Evolutionary conservation across 1,140 invertebrate genomes (phyloP).

Genomic region (Pinna nobilis): DNA sequence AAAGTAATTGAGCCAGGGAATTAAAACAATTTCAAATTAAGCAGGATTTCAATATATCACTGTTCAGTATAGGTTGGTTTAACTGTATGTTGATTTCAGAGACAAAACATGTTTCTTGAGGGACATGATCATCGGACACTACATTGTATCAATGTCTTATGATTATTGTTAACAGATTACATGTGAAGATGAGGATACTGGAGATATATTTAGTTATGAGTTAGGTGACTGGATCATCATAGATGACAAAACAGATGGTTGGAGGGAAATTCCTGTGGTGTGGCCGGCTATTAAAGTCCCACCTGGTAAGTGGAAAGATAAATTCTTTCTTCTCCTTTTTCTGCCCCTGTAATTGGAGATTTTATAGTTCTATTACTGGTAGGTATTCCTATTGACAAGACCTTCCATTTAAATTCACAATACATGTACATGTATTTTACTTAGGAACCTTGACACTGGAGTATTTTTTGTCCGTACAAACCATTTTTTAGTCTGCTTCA

Average conservation of each 20-base stretch:
- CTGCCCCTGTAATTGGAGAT: too few relatives aligned
- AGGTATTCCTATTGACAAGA: too few relatives aligned
- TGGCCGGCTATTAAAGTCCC: constrained; percentile 61
- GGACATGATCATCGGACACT: not conserved
- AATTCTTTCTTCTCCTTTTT: too few relatives aligned
- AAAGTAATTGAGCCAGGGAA: constrained; percentile 45
- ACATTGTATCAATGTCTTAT: not conserved
- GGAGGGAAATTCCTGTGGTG: constrained; percentile 62
- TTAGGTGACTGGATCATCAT: constrained; percentile 50
- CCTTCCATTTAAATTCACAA: too few relatives aligned
- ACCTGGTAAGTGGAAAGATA: not conserved
- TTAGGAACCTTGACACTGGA: too few relatives aligned
- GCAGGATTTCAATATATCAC: constrained; percentile 36
- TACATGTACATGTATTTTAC: too few relatives aligned
- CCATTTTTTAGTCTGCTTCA: too few relatives aligned
- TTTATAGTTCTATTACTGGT: too few relatives aligned
- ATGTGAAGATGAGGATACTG: constrained; percentile 58
- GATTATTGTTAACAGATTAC: constrained; percentile 39
- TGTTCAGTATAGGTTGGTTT: not conserved
- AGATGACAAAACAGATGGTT: constrained; percentile 56
- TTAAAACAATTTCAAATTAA: constrained; percentile 50
- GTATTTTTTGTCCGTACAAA: too few relatives aligned
- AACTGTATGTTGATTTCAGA: not conserved
- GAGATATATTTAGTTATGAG: constrained; percentile 54
- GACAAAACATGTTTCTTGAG: not conserved